These are phyloP conservation scores for Calephelis nemesis DNA, from an alignment of 1,140 invertebrate genomes.

Conservation along the genomic window DNA sequence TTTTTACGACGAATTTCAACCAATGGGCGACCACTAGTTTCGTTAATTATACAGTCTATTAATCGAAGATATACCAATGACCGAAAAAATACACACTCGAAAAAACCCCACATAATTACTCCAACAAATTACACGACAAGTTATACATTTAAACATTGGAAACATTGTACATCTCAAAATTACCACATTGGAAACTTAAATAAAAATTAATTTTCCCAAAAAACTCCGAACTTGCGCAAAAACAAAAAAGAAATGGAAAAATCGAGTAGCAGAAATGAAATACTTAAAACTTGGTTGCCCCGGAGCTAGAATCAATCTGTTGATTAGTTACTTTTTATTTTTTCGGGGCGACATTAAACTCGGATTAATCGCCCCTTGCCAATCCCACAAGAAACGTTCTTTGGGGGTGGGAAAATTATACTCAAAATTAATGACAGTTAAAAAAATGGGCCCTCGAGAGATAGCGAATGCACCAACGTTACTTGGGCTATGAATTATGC, in stretches of 20 bases:
- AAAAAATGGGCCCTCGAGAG: conserved; percentile 55
- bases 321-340: conserved; percentile 71
- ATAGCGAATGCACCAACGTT: conserved; percentile 38
- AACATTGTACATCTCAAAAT: not conserved
- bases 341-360: conserved; percentile 70
- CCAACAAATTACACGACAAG: no score
- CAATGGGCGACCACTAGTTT: no score
- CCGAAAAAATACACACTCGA: no score
- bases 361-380: conserved; percentile 64
- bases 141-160: no score
- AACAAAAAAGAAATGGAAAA: conserved; percentile 21
- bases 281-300: conserved; percentile 37
- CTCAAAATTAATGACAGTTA: conserved; percentile 70
- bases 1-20: no score
- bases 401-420: conserved; percentile 42
- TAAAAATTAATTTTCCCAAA: not conserved
- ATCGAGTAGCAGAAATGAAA: conserved; percentile 16
- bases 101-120: no score
- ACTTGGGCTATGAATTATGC: conserved; percentile 4
- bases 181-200: not conserved
- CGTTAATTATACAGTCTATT: no score
- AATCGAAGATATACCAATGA: no score
- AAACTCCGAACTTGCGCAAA: not conserved
- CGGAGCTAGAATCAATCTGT: conserved; percentile 59
- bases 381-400: conserved; percentile 44